A percentile compares a stretch with the other conserved stretches of the same genome.
Evolutionary conservation across 37 sponge, comb jelly and placozoan genomes (phyloP).

Genomic region (Axinella damicornis): DNA sequence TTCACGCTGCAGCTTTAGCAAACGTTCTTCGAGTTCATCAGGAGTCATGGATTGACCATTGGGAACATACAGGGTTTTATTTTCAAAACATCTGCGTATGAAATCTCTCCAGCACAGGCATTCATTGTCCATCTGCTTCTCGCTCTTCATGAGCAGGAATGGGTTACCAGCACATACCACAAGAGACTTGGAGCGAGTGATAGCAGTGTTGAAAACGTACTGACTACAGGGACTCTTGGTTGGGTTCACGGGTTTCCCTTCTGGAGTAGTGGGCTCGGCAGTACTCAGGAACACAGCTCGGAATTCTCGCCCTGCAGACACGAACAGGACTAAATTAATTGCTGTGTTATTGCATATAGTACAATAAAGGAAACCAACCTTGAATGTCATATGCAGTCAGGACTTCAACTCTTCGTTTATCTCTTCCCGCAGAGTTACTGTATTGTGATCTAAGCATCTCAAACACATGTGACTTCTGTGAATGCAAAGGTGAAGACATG

Average conservation of each 20-base stretch:
- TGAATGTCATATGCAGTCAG: slow-evolving; percentile 52
- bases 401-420: not conserved
- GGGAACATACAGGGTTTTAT: slow-evolving; percentile 13
- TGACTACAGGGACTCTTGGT: slow-evolving; percentile 40
- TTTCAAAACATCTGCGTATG: slow-evolving; percentile 31
- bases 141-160: slow-evolving; percentile 35
- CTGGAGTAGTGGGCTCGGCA: slow-evolving; percentile 24
- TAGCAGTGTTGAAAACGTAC: slow-evolving; percentile 57
- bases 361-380: slow-evolving; percentile 17
- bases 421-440: too few relatives aligned
- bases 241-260: slow-evolving; percentile 16
- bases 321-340: not conserved
- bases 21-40: not conserved
- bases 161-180: slow-evolving; percentile 59
- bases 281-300: slow-evolving; percentile 49
- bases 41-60: not conserved
- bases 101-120: slow-evolving; percentile 36
- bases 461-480: not conserved
- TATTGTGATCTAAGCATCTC: not conserved
- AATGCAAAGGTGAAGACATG: not conserved
- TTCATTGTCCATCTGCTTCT: not conserved
- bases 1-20: not conserved
- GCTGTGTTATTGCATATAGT: not conserved
- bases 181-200: slow-evolving; percentile 49
- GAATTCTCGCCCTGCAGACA: slow-evolving; percentile 40